Conservation (phyloP, 1,140 invertebrate species). For the Dolichoris vasculosae region DNA sequence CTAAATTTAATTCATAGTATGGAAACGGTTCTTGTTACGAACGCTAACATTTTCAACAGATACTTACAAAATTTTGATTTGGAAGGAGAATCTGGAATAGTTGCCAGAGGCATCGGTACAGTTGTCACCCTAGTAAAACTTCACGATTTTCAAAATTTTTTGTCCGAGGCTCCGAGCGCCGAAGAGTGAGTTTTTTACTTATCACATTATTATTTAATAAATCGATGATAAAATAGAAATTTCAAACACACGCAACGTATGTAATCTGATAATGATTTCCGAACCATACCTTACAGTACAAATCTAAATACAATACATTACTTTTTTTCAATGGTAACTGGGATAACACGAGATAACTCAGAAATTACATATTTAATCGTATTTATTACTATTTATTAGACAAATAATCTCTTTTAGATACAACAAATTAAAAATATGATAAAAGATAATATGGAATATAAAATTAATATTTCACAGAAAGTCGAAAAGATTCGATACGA, state of each 20-base stretch:
- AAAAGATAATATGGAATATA: background rate
- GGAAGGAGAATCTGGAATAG: constrained; percentile 97
- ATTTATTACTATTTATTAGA: too few relatives aligned
- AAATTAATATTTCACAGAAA: background rate
- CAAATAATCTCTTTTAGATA: too few relatives aligned
- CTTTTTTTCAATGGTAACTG: background rate
- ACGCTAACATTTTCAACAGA: constrained; percentile 64
- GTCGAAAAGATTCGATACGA: background rate
- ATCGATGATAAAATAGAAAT: background rate
- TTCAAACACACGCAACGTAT: too few relatives aligned
- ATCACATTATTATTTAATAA: background rate
- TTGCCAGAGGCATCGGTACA: constrained; percentile 93
- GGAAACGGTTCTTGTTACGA: background rate
- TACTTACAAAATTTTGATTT: constrained; percentile 97
- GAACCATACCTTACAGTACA: too few relatives aligned
- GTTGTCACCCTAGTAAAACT: constrained; percentile 84
- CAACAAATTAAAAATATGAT: too few relatives aligned
- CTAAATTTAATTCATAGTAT: background rate
- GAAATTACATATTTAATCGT: too few relatives aligned
- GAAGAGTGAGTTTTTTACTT: constrained; percentile 79
- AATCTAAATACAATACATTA: too few relatives aligned
- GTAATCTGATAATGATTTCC: background rate
- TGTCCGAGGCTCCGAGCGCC: constrained; percentile 69
- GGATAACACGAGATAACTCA: background rate
- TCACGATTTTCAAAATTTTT: constrained; percentile 69